A percentile compares a stretch with the other conserved stretches of the same genome.
Conservation (phyloP, 2,113 vertebrate species). For the Perccottus glenii region DNA sequence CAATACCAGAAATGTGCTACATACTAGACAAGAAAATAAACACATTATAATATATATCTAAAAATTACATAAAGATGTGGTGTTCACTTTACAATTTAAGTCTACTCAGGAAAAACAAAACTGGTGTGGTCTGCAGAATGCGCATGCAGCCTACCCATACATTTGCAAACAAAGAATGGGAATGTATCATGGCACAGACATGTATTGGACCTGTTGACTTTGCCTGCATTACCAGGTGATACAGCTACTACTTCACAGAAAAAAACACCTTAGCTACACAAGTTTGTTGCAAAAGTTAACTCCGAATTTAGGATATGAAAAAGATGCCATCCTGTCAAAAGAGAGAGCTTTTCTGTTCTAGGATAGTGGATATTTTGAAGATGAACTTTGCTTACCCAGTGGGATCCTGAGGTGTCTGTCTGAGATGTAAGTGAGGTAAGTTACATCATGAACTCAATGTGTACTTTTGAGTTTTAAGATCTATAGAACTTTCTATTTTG, state of each 20-base stretch:
- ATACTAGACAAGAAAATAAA: not conserved
- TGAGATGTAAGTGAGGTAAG: conserved; percentile 9
- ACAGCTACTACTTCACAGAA: conserved; percentile 32
- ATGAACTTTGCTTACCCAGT: conserved; percentile 15
- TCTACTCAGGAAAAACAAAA: conserved; percentile 52
- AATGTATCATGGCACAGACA: conserved; percentile 48
- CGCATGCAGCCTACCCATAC: conserved; percentile 31
- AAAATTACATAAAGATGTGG: conserved; percentile 45
- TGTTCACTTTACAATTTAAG: conserved; percentile 26
- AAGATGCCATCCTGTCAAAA: conserved; percentile 47
- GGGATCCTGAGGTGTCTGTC: conserved; percentile 8
- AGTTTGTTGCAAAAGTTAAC: conserved; percentile 59
- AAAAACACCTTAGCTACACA: conserved; percentile 62
- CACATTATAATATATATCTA: conserved; percentile 18
- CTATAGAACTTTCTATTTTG: conserved; percentile 13
- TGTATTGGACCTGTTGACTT: conserved; percentile 38
- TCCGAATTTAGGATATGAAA: conserved; percentile 36
- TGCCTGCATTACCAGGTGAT: conserved; percentile 30
- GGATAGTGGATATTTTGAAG: conserved; percentile 45
- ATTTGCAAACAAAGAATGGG: conserved; percentile 52
- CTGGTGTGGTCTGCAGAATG: conserved; percentile 51
- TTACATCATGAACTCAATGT: conserved; percentile 5
- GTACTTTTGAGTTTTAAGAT: conserved; percentile 5
- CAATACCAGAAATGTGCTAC: conserved; percentile 6
- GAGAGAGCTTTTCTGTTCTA: conserved; percentile 24